Conservation (phyloP, 2,888 invertebrate species). For the Hypercompe scribonia region DNA sequence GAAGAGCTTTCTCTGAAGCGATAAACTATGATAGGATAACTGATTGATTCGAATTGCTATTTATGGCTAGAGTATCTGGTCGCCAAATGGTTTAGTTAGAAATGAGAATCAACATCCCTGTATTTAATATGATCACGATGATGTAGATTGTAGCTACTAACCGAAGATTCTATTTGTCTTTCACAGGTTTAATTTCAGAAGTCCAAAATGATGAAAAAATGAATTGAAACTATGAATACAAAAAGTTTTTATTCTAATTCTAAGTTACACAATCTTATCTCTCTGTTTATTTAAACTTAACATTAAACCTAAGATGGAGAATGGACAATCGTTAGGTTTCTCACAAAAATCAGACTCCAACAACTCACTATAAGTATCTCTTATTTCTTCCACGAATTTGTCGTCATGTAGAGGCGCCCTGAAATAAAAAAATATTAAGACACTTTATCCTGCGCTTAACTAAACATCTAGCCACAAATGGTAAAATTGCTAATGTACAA, state of each 20-base stretch:
- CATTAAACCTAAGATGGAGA: constrained; percentile 68
- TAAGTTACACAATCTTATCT: not conserved
- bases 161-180: too few relatives aligned
- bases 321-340: constrained; percentile 67
- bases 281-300: constrained; percentile 67
- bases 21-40: not conserved
- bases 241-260: not conserved
- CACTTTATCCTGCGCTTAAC: not conserved
- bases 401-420: constrained; percentile 70
- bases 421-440: constrained; percentile 42
- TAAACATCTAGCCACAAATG: too few relatives aligned
- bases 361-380: constrained; percentile 63
- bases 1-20: not conserved
- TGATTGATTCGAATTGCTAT: not conserved
- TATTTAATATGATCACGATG: too few relatives aligned
- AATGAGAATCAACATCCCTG: too few relatives aligned
- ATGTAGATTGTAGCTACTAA: too few relatives aligned
- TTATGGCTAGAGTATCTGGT: not conserved
- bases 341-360: constrained; percentile 68
- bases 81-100: not conserved
- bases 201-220: too few relatives aligned
- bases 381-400: constrained; percentile 69
- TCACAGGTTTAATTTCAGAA: too few relatives aligned
- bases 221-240: not conserved
- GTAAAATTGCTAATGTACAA: too few relatives aligned